A percentile compares a stretch with the other conserved stretches of the same genome.
These are phyloP conservation scores for Limnephilus marmoratus DNA, from an alignment of 2,888 invertebrate species.

Conservation along the genomic window DNA sequence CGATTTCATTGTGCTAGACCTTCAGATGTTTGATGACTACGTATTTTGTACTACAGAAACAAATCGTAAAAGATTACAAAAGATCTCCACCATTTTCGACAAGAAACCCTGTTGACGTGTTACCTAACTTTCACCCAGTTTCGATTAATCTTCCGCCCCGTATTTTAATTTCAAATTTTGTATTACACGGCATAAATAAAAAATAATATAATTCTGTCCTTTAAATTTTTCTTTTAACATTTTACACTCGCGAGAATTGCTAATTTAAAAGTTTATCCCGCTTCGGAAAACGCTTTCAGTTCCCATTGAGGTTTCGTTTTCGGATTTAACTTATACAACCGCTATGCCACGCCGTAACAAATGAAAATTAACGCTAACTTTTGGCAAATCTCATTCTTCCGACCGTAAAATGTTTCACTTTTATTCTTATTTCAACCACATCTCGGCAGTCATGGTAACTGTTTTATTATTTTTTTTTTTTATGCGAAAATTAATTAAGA, in stretches of 20 bases:
- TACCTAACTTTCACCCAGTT: background rate
- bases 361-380: constrained; percentile 33
- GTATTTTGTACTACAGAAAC: background rate
- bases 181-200: background rate
- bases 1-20: no score
- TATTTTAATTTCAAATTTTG: background rate
- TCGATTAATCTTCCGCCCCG: background rate
- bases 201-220: background rate
- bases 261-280: constrained; percentile 37
- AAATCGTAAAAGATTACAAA: background rate
- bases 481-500: background rate
- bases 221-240: constrained; percentile 15
- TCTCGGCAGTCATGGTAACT: background rate
- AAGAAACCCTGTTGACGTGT: background rate
- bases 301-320: constrained; percentile 11
- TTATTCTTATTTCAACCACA: background rate
- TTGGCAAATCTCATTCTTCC: constrained; percentile 10
- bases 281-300: constrained; percentile 31
- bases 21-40: background rate
- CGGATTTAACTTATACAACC: background rate
- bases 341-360: background rate
- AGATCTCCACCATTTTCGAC: background rate
- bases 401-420: background rate
- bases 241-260: constrained; percentile 31
- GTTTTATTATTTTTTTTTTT: background rate